A percentile compares a stretch with the other conserved stretches of the same genome.
phyloP scores from a whole-genome alignment of 2,888 invertebrate species.

The Conomelus anceps region DNA sequence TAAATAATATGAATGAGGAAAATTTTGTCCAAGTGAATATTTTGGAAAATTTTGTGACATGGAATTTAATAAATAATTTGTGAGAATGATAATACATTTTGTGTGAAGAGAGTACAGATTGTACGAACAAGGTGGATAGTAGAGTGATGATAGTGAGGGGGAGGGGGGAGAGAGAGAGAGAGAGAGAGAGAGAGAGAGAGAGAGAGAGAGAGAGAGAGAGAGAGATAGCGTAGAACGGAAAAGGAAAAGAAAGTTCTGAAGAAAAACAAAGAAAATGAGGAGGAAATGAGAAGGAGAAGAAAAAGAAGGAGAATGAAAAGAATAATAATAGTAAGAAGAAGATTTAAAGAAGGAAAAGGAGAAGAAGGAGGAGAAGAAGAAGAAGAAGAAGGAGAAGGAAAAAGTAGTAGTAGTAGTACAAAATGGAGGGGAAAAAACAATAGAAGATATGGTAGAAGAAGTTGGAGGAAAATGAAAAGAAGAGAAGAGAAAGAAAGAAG shows the following conservation, averaged over 20 bases:
- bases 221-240: background rate
- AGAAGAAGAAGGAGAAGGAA: background rate
- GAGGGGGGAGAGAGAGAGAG: background rate
- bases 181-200: slow-evolving; percentile 3
- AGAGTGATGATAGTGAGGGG: background rate
- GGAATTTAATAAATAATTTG: no score
- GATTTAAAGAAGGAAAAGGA: background rate
- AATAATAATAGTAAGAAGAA: background rate
- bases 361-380: background rate
- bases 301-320: background rate
- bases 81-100: background rate
- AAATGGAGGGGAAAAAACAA: background rate
- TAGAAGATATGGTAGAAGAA: background rate
- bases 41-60: no score
- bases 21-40: no score
- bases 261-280: background rate
- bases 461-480: slow-evolving; percentile 4
- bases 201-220: background rate
- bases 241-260: background rate
- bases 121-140: background rate
- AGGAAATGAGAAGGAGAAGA: background rate
- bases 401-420: background rate
- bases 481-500: background rate
- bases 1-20: no score
- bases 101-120: background rate